phyloP scores from a whole-genome alignment of 2,113 vertebrate species.

The Raja brachyura region DNA sequence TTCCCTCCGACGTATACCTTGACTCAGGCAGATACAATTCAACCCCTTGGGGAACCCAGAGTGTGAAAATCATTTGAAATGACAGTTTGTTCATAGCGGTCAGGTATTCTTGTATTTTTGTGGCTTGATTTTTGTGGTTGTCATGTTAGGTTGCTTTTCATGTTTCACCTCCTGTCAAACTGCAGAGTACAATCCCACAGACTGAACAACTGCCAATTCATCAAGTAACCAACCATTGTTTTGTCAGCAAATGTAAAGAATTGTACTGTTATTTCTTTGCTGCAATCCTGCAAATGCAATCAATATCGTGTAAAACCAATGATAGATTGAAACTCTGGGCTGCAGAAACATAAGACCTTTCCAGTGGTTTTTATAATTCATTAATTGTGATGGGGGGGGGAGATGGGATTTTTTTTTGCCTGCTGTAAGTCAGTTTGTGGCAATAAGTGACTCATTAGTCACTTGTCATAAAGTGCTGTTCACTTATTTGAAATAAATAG shows the following conservation, averaged over 20 bases:
- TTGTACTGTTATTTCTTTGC: not conserved
- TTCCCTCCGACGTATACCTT: not conserved
- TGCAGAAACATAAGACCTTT: not conserved
- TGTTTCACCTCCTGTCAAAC: not conserved
- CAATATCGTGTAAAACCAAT: not conserved
- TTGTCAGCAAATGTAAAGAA: not conserved
- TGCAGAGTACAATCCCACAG: not conserved
- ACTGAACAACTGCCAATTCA: not conserved
- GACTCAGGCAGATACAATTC: not conserved
- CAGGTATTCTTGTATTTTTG: not conserved
- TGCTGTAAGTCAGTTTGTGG: not conserved
- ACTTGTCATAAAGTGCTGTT: not conserved
- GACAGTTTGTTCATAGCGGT: not conserved
- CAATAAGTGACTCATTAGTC: not conserved
- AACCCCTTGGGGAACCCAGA: not conserved
- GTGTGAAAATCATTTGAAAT: not conserved
- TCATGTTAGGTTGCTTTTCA: not conserved
- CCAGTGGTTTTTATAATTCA: not conserved
- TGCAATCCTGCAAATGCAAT: not conserved
- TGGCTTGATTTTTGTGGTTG: conserved; percentile 35
- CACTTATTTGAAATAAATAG: not conserved
- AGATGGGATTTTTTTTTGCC: not conserved
- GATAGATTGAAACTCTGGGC: too few relatives aligned
- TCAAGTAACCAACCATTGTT: not conserved
- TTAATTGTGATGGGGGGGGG: not conserved